phyloP scores from a whole-genome alignment of 2,888 invertebrate genomes.

The Stenoptilia bipunctidactyla region DNA sequence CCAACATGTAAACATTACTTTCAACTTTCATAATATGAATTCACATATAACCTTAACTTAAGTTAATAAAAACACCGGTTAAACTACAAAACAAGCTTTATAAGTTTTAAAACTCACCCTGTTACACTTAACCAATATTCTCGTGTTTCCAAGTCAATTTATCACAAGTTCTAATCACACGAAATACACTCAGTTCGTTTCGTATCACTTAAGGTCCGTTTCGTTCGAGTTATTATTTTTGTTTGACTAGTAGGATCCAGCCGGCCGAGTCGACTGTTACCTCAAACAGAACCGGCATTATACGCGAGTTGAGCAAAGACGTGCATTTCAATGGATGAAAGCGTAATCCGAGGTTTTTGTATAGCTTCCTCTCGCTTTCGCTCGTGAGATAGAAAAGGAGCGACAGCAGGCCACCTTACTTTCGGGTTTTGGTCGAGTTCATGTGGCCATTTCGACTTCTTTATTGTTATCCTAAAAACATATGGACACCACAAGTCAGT shows the following conservation, averaged over 20 bases:
- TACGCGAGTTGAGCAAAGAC: constrained; percentile 44
- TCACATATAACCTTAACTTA: too few relatives aligned
- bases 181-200: constrained; percentile 19
- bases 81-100: too few relatives aligned
- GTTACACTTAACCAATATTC: background rate
- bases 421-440: constrained; percentile 32
- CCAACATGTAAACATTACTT: too few relatives aligned
- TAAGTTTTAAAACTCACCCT: too few relatives aligned
- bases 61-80: too few relatives aligned
- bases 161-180: constrained; percentile 25
- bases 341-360: constrained; percentile 68
- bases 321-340: constrained; percentile 68
- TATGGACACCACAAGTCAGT: background rate
- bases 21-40: too few relatives aligned
- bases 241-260: constrained; percentile 37
- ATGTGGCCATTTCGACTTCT: constrained; percentile 55
- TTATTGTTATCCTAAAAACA: constrained; percentile 44
- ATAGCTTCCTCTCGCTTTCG: constrained; percentile 53
- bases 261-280: constrained; percentile 42
- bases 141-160: constrained; percentile 4
- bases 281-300: constrained; percentile 36
- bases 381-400: constrained; percentile 36
- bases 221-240: constrained; percentile 40
- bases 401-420: constrained; percentile 23
- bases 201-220: constrained; percentile 30